These are phyloP conservation scores for Drosophila tsacasi DNA, from an alignment of 1,140 invertebrate species.

Conservation along the genomic window DNA sequence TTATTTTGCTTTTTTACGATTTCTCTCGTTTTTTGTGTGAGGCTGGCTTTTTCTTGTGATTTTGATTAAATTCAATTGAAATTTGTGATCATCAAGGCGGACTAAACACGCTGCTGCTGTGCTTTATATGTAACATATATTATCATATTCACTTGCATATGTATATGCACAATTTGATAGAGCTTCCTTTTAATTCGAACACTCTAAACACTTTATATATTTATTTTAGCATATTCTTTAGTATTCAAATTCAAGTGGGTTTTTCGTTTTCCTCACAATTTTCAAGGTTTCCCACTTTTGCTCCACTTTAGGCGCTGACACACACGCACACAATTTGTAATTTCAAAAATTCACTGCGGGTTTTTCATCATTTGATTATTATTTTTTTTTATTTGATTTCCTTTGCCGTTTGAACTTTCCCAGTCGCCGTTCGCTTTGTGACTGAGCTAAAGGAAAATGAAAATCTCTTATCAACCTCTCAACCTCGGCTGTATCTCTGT, in stretches of 20 bases:
- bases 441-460: constrained; percentile 59
- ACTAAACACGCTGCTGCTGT: constrained; percentile 37
- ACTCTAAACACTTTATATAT: constrained; percentile 6
- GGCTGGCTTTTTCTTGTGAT: constrained; percentile 64
- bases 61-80: constrained; percentile 85
- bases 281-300: constrained; percentile 44
- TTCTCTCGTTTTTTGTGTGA: constrained; percentile 49
- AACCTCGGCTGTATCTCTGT: constrained; percentile 43
- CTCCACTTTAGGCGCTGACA: constrained; percentile 21
- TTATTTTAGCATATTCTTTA: not conserved
- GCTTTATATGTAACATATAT: constrained; percentile 12
- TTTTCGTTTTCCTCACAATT: constrained; percentile 12
- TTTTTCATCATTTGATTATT: constrained; percentile 7
- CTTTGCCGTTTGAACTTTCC: constrained; percentile 53
- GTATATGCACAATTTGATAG: constrained; percentile 4
- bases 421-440: constrained; percentile 71
- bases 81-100: constrained; percentile 69
- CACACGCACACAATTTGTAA: constrained; percentile 2
- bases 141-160: constrained; percentile 9
- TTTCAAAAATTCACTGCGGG: constrained; percentile 5
- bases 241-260: constrained; percentile 23
- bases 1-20: constrained; percentile 43
- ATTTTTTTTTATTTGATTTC: not conserved
- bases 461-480: constrained; percentile 67
- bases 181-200: constrained; percentile 12